Evolutionary conservation across 2,113 vertebrate species (phyloP), one percentile per base, ranked within the genome.

Genomic region (Sebastes schlegelii): DNA sequence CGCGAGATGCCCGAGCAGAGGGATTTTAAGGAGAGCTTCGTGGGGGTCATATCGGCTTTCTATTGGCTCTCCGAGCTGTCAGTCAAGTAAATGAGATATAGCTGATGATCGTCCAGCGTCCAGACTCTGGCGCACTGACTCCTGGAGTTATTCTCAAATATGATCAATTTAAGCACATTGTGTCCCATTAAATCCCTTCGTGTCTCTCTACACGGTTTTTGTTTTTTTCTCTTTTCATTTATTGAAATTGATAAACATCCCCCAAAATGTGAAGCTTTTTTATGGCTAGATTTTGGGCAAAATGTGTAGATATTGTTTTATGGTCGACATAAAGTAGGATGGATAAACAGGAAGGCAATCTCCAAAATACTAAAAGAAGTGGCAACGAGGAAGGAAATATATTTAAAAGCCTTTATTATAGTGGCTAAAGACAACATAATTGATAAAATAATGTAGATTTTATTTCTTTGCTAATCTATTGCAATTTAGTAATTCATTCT

Each of bases 11-110:
- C 88, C 90, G 86, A 3, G 93, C 11, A 92, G 94, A 80, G 92
- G 95, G 95, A 96, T 96, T 97, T 97, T 98, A 97, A 97, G 97
- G 95, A 95, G 74, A 89, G 95, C 94, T 90, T 93, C 93, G 94
- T 82, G 95, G 96, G 92, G 91, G 91, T 88, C 93, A 91, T 75
- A 86, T 83, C 54, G 71, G 93, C 88, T 95, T 95, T 64, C 94
- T 91, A 99, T 93, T 99, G 98, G 98, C 93, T 95, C 91, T 77
- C 66, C 63, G 74, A 42, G 79, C 95, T 96, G 97, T 95, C 98
- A 97, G 93, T 98, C 96, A 97, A 92, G 87, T 23, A 19, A 77
- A 82, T 72, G 9, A 82, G 87, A 61, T 16, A 34, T 34, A 34
- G 34, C 34, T 58, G 58, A 68, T 73, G 83, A 63, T 17, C 23